phyloP scores from a whole-genome alignment of 2,113 vertebrate species.

The Prolemur simus region DNA sequence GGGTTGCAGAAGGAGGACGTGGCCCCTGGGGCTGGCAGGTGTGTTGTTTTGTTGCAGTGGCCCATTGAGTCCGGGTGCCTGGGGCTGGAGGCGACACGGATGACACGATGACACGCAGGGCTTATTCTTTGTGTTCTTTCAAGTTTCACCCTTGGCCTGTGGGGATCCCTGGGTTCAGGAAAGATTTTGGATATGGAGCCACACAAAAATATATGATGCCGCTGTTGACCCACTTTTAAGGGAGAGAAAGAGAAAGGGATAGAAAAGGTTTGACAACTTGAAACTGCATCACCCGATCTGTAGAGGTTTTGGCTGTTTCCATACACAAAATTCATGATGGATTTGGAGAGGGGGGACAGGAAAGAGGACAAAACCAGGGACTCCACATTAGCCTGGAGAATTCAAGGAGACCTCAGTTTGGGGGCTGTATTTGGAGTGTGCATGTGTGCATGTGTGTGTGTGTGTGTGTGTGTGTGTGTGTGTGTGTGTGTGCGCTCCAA shows the following conservation, averaged over 20 bases:
- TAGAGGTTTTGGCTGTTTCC: not conserved
- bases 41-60: not conserved
- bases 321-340: not conserved
- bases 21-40: not conserved
- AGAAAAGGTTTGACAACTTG: not conserved
- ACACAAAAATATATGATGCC: not conserved
- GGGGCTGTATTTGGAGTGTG: not conserved
- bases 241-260: not conserved
- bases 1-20: not conserved
- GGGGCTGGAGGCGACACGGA: not conserved
- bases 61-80: not conserved
- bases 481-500: not conserved
- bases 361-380: not conserved
- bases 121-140: not conserved
- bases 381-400: not conserved
- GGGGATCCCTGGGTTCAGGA: not conserved
- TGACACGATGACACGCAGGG: no score
- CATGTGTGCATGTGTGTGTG: not conserved
- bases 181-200: not conserved
- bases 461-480: not conserved
- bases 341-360: not conserved
- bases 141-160: not conserved
- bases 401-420: not conserved
- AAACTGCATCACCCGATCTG: not conserved
- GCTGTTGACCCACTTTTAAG: not conserved